Evolutionary conservation across 2,113 vertebrate genomes (phyloP).

Genomic region (Semicossyphus pulcher): DNA sequence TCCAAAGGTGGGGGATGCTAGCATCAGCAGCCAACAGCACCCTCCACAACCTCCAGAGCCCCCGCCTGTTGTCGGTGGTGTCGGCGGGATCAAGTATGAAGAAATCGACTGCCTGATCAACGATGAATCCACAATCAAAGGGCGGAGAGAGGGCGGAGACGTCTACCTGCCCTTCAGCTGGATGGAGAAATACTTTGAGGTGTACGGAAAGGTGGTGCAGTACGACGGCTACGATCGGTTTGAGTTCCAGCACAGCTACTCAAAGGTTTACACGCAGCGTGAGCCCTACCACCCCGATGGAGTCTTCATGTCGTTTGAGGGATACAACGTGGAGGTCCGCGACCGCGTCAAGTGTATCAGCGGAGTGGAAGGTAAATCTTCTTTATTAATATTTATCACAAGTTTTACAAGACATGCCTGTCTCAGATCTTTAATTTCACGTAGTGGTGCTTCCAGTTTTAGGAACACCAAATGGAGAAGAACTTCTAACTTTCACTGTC

Average conservation of each 20-base stretch:
- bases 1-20: conserved; percentile 79
- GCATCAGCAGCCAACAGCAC: conserved; percentile 82
- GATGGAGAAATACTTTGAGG: conserved; percentile 97
- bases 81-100: conserved; percentile 87
- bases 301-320: conserved; percentile 99
- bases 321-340: conserved; percentile 97
- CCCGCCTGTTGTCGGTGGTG: conserved; percentile 85
- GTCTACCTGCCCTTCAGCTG: conserved; percentile 96
- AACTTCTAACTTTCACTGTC: too few relatives aligned
- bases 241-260: conserved; percentile 99
- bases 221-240: conserved; percentile 94
- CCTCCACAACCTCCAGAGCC: conserved; percentile 88
- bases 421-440: not conserved
- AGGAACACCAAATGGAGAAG: too few relatives aligned
- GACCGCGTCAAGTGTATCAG: conserved; percentile 99
- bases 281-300: conserved; percentile 94
- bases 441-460: not conserved
- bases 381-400: not conserved
- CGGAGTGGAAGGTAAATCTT: conserved; percentile 92
- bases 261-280: conserved; percentile 94
- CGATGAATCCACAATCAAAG: conserved; percentile 92
- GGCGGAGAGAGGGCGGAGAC: conserved; percentile 90
- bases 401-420: too few relatives aligned
- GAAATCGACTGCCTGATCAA: conserved; percentile 98
- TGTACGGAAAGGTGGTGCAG: conserved; percentile 93